Evolutionary conservation across 2,113 vertebrate species (phyloP).

Genomic region (Nothocercus julius): DNA sequence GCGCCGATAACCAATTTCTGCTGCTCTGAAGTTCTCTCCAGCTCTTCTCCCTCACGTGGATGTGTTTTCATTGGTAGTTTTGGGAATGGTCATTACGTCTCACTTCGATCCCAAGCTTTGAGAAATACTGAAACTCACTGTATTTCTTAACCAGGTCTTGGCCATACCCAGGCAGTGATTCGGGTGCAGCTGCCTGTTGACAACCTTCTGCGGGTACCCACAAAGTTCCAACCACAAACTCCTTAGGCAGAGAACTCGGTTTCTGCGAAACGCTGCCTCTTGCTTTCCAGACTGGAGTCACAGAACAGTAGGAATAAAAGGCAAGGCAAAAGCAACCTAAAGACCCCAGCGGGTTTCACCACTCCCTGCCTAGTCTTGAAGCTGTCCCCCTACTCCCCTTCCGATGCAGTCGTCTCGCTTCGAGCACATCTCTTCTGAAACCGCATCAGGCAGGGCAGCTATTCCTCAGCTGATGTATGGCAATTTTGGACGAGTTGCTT

Average conservation of each 20-base stretch:
- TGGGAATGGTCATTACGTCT: not conserved
- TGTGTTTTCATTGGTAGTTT: not conserved
- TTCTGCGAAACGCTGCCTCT: not conserved
- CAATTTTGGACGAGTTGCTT: not conserved
- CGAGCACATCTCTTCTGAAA: not conserved
- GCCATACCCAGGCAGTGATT: not conserved
- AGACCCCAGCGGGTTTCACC: not conserved
- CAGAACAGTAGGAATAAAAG: not conserved
- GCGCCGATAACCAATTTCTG: not conserved
- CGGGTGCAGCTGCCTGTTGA: not conserved
- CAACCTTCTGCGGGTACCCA: not conserved
- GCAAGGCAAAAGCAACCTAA: not conserved
- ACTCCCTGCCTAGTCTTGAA: not conserved
- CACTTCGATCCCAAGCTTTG: not conserved
- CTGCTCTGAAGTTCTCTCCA: not conserved
- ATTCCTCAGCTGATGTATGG: not conserved
- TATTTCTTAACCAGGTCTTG: not conserved
- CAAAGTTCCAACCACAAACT: not conserved
- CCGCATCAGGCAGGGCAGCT: not conserved
- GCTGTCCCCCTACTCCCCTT: not conserved
- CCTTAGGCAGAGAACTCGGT: too few relatives aligned
- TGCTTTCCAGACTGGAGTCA: not conserved
- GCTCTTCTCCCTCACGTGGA: not conserved
- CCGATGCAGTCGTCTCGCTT: not conserved
- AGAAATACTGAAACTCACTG: accelerated